A percentile compares a stretch with the other conserved stretches of the same genome.
phyloP scores from a whole-genome alignment of 2,888 invertebrate species.

The Synanthedon myopaeformis region DNA sequence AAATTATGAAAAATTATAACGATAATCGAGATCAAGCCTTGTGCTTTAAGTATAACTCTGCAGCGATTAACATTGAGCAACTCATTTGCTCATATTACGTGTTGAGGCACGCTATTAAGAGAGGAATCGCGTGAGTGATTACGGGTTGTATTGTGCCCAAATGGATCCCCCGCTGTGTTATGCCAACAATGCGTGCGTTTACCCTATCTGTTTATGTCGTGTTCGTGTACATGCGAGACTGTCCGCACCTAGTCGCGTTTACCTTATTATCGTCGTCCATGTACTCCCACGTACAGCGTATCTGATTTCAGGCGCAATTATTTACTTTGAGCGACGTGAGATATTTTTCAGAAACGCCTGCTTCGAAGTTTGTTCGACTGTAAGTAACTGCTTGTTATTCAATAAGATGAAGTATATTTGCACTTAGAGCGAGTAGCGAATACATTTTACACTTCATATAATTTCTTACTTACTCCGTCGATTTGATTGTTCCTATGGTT shows the following conservation, averaged over 20 bases:
- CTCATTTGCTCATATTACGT: constrained; percentile 7
- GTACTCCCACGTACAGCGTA: not conserved
- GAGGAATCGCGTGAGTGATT: constrained; percentile 44
- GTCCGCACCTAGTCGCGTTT: not conserved
- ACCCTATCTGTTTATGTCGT: not conserved
- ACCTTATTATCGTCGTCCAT: not conserved
- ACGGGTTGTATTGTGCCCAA: constrained; percentile 37
- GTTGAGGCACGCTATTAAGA: constrained; percentile 31
- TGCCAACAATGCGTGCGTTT: constrained; percentile 20
- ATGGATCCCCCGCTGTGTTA: constrained; percentile 19
- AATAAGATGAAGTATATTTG: no score
- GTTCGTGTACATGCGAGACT: not conserved
- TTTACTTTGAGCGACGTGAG: no score
- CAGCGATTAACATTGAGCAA: constrained; percentile 2
- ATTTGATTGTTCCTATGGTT: no score
- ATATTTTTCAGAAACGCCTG: no score
- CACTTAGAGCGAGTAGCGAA: no score
- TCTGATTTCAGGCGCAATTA: not conserved
- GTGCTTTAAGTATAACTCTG: constrained; percentile 1
- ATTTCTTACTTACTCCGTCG: no score
- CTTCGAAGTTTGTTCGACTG: no score
- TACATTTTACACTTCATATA: no score
- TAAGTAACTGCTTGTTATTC: no score
- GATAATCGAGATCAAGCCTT: not conserved
- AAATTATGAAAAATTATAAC: constrained; percentile 2